Conservation (phyloP, 2,797 vertebrate genomes). For the Lepilemur ruficaudatus region DNA sequence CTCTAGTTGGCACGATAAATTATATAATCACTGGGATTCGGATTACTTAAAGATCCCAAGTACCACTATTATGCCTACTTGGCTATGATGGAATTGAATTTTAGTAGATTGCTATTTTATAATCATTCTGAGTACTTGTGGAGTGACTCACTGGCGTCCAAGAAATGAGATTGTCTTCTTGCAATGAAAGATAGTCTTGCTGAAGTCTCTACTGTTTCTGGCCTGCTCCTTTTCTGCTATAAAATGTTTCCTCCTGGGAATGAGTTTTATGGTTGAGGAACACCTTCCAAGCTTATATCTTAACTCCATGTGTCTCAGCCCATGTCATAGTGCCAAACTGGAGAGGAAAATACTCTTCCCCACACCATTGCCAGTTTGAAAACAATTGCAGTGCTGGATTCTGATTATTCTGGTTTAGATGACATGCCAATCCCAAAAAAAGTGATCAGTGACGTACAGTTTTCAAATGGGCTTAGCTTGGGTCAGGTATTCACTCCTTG, state of each 20-base stretch:
- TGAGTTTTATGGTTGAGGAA: background rate
- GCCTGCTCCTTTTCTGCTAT: background rate
- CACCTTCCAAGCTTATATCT: background rate
- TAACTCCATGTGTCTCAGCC: background rate
- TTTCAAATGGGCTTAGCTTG: background rate
- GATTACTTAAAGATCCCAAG: background rate
- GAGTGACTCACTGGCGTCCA: background rate
- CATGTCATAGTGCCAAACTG: background rate
- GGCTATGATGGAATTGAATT: background rate
- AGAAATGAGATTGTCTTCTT: background rate
- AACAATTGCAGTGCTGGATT: background rate
- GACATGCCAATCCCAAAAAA: background rate
- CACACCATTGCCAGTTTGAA: background rate
- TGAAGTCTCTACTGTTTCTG: background rate
- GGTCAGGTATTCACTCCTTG: background rate
- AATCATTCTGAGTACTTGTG: background rate
- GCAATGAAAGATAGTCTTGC: background rate
- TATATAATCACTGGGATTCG: slow-evolving; percentile 1
- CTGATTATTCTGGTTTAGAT: background rate
- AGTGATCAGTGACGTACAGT: background rate
- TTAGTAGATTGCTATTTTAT: background rate
- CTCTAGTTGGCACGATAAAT: background rate
- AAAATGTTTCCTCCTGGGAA: background rate
- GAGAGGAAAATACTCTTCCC: background rate
- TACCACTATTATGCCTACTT: background rate